Conservation (phyloP, 1,140 invertebrate species). For the Lordiphosa clarofinis region DNA sequence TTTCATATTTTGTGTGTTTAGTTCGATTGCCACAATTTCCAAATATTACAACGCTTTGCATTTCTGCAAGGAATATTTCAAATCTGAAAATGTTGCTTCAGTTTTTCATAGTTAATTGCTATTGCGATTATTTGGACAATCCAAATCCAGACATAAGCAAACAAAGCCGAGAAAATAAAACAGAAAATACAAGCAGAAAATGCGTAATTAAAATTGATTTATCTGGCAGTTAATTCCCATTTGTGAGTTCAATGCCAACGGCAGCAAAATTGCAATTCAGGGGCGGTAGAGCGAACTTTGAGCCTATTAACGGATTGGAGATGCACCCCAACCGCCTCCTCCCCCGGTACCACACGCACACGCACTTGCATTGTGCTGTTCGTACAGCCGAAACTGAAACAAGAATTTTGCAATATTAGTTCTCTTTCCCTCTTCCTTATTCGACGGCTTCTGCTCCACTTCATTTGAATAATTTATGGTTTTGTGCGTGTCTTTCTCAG, state of each 20-base stretch:
- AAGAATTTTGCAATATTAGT: too few species aligned
- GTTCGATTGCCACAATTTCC: too few species aligned
- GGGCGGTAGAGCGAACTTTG: slow-evolving; percentile 1
- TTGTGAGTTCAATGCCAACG: slow-evolving; percentile 11
- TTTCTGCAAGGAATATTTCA: too few species aligned
- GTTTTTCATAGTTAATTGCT: too few species aligned
- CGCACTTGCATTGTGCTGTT: neutral
- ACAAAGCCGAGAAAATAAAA: too few species aligned
- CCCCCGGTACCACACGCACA: neutral
- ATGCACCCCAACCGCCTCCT: neutral
- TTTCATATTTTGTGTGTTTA: too few species aligned
- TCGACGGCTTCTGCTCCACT: neutral
- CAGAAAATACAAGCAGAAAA: neutral
- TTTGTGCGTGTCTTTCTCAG: neutral
- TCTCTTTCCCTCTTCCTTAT: too few species aligned
- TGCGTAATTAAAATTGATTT: slow-evolving; percentile 55
- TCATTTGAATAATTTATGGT: slow-evolving; percentile 20
- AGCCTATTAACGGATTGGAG: neutral
- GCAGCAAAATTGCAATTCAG: slow-evolving; percentile 4
- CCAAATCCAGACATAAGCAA: too few species aligned
- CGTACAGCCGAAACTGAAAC: too few species aligned
- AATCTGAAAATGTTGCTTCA: too few species aligned
- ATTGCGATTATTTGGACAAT: too few species aligned
- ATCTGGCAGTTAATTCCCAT: slow-evolving; percentile 19
- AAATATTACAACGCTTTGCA: too few species aligned